phyloP scores from a whole-genome alignment of 2,888 invertebrate species.

The Sclerodermus sp. region DNA sequence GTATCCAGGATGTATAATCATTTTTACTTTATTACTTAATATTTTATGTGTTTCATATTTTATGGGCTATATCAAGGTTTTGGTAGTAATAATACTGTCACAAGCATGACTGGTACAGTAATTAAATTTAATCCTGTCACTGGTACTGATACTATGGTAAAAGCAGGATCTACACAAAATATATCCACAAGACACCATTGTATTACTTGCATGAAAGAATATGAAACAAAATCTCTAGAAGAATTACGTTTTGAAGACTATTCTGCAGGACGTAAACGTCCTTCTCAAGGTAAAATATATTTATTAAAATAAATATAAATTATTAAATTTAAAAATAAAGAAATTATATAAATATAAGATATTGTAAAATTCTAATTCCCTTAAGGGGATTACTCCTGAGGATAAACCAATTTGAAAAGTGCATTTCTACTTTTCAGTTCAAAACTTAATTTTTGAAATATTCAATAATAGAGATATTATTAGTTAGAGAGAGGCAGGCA shows the following conservation, averaged over 20 bases:
- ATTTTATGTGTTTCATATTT: constrained; percentile 48
- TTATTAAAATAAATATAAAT: not conserved
- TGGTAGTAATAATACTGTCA: constrained; percentile 44
- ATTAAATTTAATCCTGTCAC: constrained; percentile 85
- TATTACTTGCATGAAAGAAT: constrained; percentile 98
- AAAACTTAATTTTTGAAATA: no score
- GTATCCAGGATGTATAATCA: not conserved
- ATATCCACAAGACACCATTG: constrained; percentile 95
- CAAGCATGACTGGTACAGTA: constrained; percentile 69
- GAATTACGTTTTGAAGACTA: constrained; percentile 95
- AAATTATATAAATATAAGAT: not conserved
- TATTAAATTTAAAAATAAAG: not conserved
- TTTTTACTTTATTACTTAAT: constrained; percentile 7
- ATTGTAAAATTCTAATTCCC: constrained; percentile 1
- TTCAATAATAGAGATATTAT: no score
- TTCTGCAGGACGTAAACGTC: constrained; percentile 83
- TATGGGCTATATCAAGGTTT: constrained; percentile 35
- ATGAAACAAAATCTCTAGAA: constrained; percentile 91
- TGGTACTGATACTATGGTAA: constrained; percentile 89
- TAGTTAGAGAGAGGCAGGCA: no score
- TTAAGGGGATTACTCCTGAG: no score
- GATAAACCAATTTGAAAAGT: no score
- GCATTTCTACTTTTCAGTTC: no score
- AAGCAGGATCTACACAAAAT: constrained; percentile 79
- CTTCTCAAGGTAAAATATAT: constrained; percentile 49